Conservation (phyloP, 92 coral and sea anemone species). For the Heliopora coerulea region DNA sequence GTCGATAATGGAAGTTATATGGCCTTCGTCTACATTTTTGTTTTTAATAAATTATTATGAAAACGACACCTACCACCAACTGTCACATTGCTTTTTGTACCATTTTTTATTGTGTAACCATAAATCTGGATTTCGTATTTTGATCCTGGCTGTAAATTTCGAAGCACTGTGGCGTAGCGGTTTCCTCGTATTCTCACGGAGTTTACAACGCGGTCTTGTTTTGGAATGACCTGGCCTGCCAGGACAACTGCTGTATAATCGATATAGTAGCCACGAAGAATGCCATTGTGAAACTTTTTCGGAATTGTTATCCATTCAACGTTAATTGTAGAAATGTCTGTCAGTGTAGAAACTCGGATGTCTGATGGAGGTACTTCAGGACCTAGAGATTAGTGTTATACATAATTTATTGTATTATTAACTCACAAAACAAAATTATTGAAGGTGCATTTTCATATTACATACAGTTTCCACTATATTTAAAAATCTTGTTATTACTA, state of each 20-base stretch:
- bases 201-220: background rate
- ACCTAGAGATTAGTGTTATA: too few species aligned
- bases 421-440: too few species aligned
- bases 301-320: conserved; percentile 37
- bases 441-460: too few species aligned
- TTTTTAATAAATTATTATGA: too few species aligned
- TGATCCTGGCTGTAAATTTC: conserved; percentile 16
- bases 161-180: conserved; percentile 5
- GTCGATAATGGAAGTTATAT: too few species aligned
- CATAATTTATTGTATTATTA: too few species aligned
- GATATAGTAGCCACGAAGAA: conserved; percentile 39
- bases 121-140: conserved; percentile 10
- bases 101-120: conserved; percentile 21
- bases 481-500: background rate
- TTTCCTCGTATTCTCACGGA: conserved; percentile 16
- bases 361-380: conserved; percentile 25
- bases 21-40: too few species aligned
- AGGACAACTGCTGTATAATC: conserved; percentile 16
- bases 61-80: conserved; percentile 6
- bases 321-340: conserved; percentile 1
- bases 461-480: too few species aligned
- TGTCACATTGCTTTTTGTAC: conserved; percentile 24
- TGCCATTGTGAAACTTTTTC: conserved; percentile 12
- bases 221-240: conserved; percentile 20
- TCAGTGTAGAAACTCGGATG: conserved; percentile 13